Percentiles rank a stretch among this genome's conserved stretches.
Conservation (phyloP, 2,888 invertebrate species). For the Podabrus alpinus region DNA sequence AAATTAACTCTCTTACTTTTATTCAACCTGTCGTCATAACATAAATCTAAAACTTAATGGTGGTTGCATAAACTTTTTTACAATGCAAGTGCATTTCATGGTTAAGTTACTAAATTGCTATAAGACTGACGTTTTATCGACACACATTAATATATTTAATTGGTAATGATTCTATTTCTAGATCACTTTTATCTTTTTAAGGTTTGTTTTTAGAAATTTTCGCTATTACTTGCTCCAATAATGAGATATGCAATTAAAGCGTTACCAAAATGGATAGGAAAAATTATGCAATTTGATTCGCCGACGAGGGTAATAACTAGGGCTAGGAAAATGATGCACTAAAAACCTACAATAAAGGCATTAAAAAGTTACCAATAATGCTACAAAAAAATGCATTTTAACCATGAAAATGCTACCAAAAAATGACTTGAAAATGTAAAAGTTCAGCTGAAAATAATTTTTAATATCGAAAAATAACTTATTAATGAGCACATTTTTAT, state of each 20-base stretch:
- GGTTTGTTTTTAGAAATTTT: not conserved
- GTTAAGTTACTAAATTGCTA: conserved; percentile 28
- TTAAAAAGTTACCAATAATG: too few relatives aligned
- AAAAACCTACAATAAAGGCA: too few relatives aligned
- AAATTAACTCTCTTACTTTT: conserved; percentile 49
- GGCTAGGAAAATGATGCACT: too few relatives aligned
- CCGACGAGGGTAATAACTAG: too few relatives aligned
- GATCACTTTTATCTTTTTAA: not conserved
- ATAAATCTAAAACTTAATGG: conserved; percentile 49
- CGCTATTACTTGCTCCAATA: not conserved
- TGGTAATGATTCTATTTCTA: conserved; percentile 17
- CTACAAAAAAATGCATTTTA: too few relatives aligned
- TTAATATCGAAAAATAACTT: too few relatives aligned
- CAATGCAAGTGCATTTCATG: conserved; percentile 30
- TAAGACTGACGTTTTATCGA: conserved; percentile 35
- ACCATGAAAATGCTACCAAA: too few relatives aligned
- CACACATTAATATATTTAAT: conserved; percentile 28
- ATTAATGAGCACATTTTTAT: too few relatives aligned
- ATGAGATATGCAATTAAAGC: not conserved
- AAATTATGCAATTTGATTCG: not conserved
- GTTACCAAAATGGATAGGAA: not conserved
- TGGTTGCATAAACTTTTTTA: conserved; percentile 40
- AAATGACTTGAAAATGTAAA: too few relatives aligned
- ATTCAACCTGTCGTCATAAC: conserved; percentile 47
- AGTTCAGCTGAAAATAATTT: too few relatives aligned